Evolutionary conservation across 2,888 invertebrate species (phyloP).

Genomic region (Agonum fuliginosum): DNA sequence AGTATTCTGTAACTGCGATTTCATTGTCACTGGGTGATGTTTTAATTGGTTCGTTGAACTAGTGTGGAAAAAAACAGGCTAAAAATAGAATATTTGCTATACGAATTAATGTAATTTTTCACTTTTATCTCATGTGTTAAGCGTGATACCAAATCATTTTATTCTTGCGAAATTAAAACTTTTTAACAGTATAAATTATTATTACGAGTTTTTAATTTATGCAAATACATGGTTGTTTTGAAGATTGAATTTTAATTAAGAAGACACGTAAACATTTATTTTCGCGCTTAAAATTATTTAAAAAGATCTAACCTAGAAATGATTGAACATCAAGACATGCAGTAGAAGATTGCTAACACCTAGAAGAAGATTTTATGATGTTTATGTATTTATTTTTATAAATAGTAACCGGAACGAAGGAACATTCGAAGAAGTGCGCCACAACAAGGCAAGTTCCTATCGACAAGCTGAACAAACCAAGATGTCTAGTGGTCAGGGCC

Average conservation of each 20-base stretch:
- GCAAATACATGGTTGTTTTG: too few relatives aligned
- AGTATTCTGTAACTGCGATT: slow-evolving; percentile 1
- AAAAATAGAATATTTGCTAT: slow-evolving; percentile 31
- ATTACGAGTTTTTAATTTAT: background rate
- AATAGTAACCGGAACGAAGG: slow-evolving; percentile 74
- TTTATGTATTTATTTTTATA: slow-evolving; percentile 46
- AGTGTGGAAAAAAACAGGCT: background rate
- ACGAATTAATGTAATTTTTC: background rate
- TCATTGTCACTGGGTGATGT: slow-evolving; percentile 11
- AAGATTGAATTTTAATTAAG: background rate
- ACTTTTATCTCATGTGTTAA: background rate
- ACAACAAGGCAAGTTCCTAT: slow-evolving; percentile 74
- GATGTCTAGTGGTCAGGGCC: slow-evolving; percentile 73
- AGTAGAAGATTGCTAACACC: too few relatives aligned
- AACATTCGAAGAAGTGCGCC: slow-evolving; percentile 77
- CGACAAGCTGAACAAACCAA: slow-evolving; percentile 73
- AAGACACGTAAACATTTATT: background rate
- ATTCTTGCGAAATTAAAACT: background rate
- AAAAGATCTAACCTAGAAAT: too few relatives aligned
- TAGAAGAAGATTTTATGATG: background rate
- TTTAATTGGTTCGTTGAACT: slow-evolving; percentile 8
- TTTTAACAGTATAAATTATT: background rate
- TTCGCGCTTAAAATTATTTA: background rate
- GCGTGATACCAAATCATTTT: background rate
- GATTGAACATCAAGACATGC: too few relatives aligned